Conservation (phyloP, 1,140 invertebrate genomes). For the Asobara japonica region DNA sequence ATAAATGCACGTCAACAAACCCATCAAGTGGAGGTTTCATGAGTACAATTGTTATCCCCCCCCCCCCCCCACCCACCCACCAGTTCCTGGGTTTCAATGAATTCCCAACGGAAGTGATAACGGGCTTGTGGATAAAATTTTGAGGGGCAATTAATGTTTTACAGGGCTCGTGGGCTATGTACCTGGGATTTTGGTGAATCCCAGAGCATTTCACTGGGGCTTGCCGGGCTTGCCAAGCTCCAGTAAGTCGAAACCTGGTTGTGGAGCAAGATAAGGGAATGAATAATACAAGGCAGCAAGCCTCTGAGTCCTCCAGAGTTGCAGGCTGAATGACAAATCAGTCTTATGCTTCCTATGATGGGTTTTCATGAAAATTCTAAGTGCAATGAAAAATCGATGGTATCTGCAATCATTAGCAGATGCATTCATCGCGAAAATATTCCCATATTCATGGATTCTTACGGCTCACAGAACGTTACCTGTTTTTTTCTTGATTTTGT, state of each 20-base stretch:
- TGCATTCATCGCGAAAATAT: neutral
- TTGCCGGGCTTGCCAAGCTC: neutral
- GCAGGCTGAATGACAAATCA: conserved; percentile 18
- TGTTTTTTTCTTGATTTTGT: no score
- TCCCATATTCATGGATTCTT: no score
- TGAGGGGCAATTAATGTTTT: neutral
- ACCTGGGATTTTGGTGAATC: conserved; percentile 1
- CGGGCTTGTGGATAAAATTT: neutral
- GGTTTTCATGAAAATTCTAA: conserved; percentile 2
- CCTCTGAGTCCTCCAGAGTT: conserved; percentile 13
- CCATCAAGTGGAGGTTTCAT: no score
- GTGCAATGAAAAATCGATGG: neutral
- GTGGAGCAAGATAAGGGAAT: conserved; percentile 10
- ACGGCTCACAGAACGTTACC: no score
- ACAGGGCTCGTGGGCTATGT: neutral
- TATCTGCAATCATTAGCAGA: neutral
- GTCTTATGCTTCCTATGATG: neutral
- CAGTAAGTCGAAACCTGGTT: neutral
- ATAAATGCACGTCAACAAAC: no score
- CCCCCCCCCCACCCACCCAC: neutral
- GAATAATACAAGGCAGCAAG: conserved; percentile 15
- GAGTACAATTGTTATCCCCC: neutral
- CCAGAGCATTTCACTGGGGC: neutral
- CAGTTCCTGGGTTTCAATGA: neutral
- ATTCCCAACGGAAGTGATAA: neutral